Conservation (phyloP, 2,888 invertebrate genomes). For the Dolichomitus sp. region DNA sequence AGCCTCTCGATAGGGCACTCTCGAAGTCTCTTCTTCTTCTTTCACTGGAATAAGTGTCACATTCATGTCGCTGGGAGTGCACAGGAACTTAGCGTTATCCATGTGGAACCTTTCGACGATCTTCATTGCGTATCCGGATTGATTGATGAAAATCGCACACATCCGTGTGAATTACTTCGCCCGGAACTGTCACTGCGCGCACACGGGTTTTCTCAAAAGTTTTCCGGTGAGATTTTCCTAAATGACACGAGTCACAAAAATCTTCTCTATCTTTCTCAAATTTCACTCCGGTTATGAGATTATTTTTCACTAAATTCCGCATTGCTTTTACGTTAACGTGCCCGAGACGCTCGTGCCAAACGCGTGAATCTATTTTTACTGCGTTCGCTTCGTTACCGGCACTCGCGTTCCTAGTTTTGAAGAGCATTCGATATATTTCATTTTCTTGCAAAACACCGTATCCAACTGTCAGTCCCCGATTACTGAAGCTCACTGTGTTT, state of each 20-base stretch:
- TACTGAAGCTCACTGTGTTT: not conserved
- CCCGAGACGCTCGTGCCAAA: constrained; percentile 64
- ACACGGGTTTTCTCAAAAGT: constrained; percentile 31
- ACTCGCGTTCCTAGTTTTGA: constrained; percentile 35
- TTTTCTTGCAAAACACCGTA: not conserved
- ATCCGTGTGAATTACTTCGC: constrained; percentile 62
- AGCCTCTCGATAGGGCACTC: no score
- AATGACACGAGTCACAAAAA: constrained; percentile 31
- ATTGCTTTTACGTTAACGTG: constrained; percentile 53
- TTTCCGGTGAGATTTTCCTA: constrained; percentile 52
- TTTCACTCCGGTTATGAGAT: constrained; percentile 29
- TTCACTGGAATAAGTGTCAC: no score
- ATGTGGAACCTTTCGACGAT: no score
- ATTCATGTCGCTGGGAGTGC: no score
- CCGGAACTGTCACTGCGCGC: constrained; percentile 16
- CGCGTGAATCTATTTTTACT: constrained; percentile 27
- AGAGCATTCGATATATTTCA: constrained; percentile 63
- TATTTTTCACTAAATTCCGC: constrained; percentile 24
- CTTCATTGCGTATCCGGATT: no score
- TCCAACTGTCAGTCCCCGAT: not conserved
- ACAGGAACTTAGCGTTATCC: no score
- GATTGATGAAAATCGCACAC: constrained; percentile 51
- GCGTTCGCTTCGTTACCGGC: constrained; percentile 43
- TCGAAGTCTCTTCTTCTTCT: no score
- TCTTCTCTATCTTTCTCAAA: not conserved